These are phyloP conservation scores for Heterodera carotae DNA, from an alignment of 1,140 invertebrate species.

Conservation along the genomic window DNA sequence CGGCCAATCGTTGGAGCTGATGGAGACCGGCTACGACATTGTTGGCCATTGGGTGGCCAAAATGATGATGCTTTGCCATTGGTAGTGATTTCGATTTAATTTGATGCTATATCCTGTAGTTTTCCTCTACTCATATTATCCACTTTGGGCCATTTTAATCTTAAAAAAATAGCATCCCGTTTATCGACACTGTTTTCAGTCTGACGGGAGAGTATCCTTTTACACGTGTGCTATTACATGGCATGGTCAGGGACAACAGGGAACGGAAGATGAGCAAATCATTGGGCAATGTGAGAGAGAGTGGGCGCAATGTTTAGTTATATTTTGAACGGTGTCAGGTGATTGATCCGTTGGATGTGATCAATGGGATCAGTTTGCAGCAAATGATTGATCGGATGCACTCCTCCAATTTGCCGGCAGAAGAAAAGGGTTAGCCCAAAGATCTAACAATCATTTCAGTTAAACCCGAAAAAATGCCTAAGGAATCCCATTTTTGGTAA, in stretches of 20 bases:
- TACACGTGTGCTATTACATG: constrained; percentile 81
- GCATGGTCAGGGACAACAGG: constrained; percentile 92
- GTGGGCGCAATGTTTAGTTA: no score
- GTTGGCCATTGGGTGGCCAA: constrained; percentile 95
- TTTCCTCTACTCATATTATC: no score
- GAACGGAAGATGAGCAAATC: constrained; percentile 99
- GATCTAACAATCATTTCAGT: no score
- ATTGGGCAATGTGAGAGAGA: constrained; percentile 82
- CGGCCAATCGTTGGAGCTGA: constrained; percentile 72
- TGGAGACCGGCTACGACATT: constrained; percentile 98
- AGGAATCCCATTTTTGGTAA: not conserved
- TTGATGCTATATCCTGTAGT: no score
- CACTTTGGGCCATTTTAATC: no score
- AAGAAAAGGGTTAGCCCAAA: constrained; percentile 48
- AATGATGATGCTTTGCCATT: constrained; percentile 94
- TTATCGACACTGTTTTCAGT: constrained; percentile 4
- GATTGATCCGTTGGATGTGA: constrained; percentile 93
- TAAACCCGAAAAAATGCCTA: constrained; percentile 1
- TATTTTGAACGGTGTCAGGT: not conserved
- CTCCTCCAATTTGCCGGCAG: constrained; percentile 43
- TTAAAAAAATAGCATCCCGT: no score
- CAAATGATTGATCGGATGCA: constrained; percentile 66
- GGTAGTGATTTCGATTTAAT: constrained; percentile 68
- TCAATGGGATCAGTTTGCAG: constrained; percentile 81
- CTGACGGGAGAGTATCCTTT: constrained; percentile 51